A percentile compares a stretch with the other conserved stretches of the same genome.
phyloP scores from a whole-genome alignment of 2,113 vertebrate species.

The Prunella himalayana region DNA sequence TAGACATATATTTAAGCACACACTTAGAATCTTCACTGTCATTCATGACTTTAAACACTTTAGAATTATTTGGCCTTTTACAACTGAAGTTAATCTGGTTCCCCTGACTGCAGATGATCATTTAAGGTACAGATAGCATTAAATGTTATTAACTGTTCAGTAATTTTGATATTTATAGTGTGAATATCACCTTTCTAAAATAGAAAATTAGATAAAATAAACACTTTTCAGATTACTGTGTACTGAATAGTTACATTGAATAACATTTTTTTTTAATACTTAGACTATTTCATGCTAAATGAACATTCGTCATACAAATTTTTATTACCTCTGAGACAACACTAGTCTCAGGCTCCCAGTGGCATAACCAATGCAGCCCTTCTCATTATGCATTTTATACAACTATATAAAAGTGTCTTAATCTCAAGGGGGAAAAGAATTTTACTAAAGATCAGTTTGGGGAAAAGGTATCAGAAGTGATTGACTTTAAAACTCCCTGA shows the following conservation, averaged over 20 bases:
- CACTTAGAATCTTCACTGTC: neutral
- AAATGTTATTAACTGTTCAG: neutral
- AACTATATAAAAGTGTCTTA: neutral
- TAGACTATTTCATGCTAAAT: neutral
- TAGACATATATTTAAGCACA: neutral
- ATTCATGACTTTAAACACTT: neutral
- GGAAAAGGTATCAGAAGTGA: neutral
- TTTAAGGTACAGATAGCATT: neutral
- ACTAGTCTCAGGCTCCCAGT: neutral
- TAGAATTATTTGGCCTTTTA: neutral
- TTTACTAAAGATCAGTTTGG: neutral
- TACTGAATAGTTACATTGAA: neutral
- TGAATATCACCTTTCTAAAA: neutral
- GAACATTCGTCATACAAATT: fast-evolving
- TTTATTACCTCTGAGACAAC: neutral
- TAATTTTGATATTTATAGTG: neutral
- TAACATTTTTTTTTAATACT: neutral
- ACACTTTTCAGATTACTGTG: neutral
- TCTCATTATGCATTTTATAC: neutral
- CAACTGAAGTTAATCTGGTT: neutral
- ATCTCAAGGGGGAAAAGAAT: neutral
- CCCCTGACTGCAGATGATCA: neutral
- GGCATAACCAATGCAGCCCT: neutral
- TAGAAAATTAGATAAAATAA: neutral
- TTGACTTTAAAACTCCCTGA: neutral